phyloP scores from a whole-genome alignment of 2,888 invertebrate genomes.

The Melanostoma scalare region DNA sequence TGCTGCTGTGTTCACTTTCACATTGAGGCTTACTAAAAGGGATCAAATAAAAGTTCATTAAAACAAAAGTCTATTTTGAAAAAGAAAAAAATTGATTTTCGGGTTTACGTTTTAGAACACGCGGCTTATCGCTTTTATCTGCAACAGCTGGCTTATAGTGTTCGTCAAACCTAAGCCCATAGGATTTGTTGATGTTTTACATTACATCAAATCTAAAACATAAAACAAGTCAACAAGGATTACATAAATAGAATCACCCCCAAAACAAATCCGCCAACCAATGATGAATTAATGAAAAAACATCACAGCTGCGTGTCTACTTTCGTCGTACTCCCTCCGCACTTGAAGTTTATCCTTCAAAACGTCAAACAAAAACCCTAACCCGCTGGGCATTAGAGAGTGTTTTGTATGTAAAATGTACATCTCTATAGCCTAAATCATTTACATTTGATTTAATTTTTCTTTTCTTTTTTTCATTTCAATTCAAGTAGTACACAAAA shows the following conservation, averaged over 20 bases:
- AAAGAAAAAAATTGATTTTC: too few relatives aligned
- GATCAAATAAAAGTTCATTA: too few relatives aligned
- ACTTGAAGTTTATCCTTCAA: conserved; percentile 24
- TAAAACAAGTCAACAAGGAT: conserved; percentile 17
- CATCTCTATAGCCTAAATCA: conserved; percentile 36
- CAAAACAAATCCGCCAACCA: conserved; percentile 13
- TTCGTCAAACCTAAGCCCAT: conserved; percentile 13
- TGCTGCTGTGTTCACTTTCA: too few relatives aligned
- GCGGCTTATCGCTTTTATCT: not conserved
- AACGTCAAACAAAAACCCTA: conserved; percentile 15
- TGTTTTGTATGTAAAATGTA: conserved; percentile 35
- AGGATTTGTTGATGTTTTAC: conserved; percentile 13
- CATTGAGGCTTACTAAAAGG: too few relatives aligned
- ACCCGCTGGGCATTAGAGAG: not conserved
- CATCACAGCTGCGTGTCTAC: not conserved
- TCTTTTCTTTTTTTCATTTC: not conserved
- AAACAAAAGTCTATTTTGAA: too few relatives aligned
- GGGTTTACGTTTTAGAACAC: too few relatives aligned
- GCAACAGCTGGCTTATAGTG: not conserved
- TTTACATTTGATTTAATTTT: conserved; percentile 15
- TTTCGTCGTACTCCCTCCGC: not conserved
- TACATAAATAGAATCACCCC: conserved; percentile 18
- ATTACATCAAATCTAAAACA: conserved; percentile 8
- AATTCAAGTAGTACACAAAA: not conserved
- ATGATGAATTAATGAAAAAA: conserved; percentile 21